Conservation (phyloP, 1,140 invertebrate species). For the Zaprionus africanus region DNA sequence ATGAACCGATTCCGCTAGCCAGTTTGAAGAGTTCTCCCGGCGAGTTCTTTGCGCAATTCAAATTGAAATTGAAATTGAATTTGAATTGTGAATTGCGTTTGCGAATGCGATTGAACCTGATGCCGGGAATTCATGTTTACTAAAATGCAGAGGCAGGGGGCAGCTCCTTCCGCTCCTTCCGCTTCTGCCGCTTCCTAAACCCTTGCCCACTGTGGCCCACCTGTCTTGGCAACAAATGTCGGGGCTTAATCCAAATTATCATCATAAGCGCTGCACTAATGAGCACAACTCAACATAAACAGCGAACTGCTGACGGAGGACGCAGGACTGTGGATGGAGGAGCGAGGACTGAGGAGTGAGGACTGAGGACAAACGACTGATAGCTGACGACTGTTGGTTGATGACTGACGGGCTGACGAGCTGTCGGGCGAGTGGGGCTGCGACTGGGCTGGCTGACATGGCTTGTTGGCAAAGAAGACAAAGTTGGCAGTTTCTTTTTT, state of each 20-base stretch:
- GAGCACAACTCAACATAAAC: slow-evolving; percentile 57
- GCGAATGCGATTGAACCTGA: neutral
- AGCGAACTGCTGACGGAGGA: slow-evolving; percentile 32
- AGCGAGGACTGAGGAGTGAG: neutral
- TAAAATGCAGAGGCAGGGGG: slow-evolving; percentile 24
- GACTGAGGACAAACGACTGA: slow-evolving; percentile 7
- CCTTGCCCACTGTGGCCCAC: neutral
- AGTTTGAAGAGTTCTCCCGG: neutral
- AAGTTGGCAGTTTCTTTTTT: slow-evolving; percentile 8
- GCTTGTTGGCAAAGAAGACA: slow-evolving; percentile 29
- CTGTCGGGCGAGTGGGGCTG: neutral
- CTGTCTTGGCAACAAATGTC: neutral
- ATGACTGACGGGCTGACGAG: slow-evolving; percentile 4
- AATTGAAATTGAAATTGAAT: slow-evolving; percentile 10
- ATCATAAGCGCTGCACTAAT: slow-evolving; percentile 71
- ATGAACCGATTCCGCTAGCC: neutral
- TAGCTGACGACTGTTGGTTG: slow-evolving; percentile 16
- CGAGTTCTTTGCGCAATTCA: slow-evolving; percentile 2
- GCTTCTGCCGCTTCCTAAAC: neutral
- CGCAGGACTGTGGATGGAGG: neutral
- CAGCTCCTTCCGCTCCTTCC: no score
- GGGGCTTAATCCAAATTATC: slow-evolving; percentile 64
- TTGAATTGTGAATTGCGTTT: slow-evolving; percentile 7
- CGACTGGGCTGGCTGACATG: neutral
- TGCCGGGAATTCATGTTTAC: slow-evolving; percentile 19